Percentiles rank a stretch among this genome's conserved stretches.
These are phyloP conservation scores for Synanthedon vespiformis DNA, from an alignment of 2,888 invertebrate genomes.

Conservation along the genomic window DNA sequence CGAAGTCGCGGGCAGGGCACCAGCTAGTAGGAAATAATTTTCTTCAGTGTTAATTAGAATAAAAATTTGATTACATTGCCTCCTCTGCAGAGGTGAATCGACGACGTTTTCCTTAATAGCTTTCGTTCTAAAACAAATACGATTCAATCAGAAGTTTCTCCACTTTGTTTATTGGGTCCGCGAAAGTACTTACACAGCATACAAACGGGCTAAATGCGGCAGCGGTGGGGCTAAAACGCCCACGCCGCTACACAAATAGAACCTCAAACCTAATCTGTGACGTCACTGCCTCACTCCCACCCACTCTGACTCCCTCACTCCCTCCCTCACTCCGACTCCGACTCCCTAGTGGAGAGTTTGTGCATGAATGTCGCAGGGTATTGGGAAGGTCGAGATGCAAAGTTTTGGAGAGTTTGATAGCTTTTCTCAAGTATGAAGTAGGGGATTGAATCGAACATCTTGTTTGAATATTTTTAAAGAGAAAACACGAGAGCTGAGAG, in stretches of 20 bases:
- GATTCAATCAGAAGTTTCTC: neutral
- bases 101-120: neutral
- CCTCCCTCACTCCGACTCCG: neutral
- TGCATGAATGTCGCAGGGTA: neutral
- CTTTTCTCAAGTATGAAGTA: neutral
- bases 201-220: neutral
- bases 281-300: conserved; percentile 10
- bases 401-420: neutral
- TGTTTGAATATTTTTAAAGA: too few species aligned
- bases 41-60: too few species aligned
- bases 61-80: too few species aligned
- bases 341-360: neutral
- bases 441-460: neutral
- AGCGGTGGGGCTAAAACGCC: conserved; percentile 10
- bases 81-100: too few species aligned
- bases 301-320: neutral
- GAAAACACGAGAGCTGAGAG: too few species aligned
- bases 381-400: neutral
- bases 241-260: conserved; percentile 28
- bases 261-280: conserved; percentile 23
- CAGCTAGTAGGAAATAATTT: too few species aligned
- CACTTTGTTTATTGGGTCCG: neutral
- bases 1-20: too few species aligned
- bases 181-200: neutral
- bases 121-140: neutral